Evolutionary conservation across 2,113 vertebrate species (phyloP).

Genomic region (Malurus elegans): DNA sequence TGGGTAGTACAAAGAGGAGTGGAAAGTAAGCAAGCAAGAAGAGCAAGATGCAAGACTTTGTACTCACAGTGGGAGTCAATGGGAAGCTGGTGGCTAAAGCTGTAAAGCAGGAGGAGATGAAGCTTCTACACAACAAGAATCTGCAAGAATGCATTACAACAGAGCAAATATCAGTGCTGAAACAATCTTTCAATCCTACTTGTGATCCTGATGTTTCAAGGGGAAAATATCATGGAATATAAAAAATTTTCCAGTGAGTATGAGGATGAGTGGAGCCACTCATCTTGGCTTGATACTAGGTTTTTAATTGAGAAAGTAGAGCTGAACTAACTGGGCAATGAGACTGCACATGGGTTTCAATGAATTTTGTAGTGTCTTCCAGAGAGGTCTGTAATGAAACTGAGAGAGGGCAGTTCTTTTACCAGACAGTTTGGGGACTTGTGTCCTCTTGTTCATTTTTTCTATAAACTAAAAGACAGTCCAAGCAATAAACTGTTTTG

Average conservation of each 20-base stretch:
- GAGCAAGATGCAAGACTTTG: neutral
- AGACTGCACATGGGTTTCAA: neutral
- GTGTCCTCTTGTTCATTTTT: neutral
- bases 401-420: neutral
- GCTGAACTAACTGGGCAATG: neutral
- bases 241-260: neutral
- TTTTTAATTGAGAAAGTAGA: neutral
- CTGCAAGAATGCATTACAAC: neutral
- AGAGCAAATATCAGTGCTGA: neutral
- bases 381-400: neutral
- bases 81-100: neutral
- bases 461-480: neutral
- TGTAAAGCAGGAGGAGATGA: neutral
- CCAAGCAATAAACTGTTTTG: neutral
- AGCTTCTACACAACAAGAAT: neutral
- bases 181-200: neutral
- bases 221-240: neutral
- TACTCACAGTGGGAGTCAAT: neutral
- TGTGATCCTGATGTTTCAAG: neutral
- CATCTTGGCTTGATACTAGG: neutral
- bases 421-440: neutral
- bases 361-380: neutral
- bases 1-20: neutral
- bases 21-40: neutral
- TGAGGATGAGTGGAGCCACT: neutral